phyloP scores from a whole-genome alignment of 2,888 invertebrate species.

The Pycnomerus fuliginosus region DNA sequence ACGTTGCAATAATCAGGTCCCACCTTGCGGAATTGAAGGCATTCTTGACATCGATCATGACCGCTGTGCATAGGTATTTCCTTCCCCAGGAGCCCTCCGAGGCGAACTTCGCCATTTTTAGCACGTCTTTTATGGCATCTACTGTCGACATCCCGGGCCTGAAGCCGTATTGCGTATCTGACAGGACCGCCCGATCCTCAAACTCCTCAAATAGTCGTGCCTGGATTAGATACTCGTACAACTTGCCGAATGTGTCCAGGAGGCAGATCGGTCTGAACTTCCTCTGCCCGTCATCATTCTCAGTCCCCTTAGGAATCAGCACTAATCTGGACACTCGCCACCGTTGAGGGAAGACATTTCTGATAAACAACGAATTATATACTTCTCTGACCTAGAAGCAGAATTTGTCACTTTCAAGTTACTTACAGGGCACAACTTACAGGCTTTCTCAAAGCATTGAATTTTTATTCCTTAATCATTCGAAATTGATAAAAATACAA shows the following conservation, averaged over 20 bases:
- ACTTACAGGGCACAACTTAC: too few species aligned
- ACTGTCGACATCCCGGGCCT: neutral
- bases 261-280: conserved; percentile 2
- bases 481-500: too few species aligned
- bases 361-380: too few species aligned
- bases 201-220: neutral
- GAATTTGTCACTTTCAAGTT: too few species aligned
- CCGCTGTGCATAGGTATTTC: neutral
- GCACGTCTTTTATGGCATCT: neutral
- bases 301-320: neutral
- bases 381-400: too few species aligned
- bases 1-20: conserved; percentile 7
- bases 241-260: neutral
- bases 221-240: neutral
- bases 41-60: neutral
- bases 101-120: neutral
- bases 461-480: too few species aligned
- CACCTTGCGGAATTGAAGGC: conserved; percentile 9
- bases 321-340: neutral
- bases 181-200: neutral
- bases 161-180: neutral
- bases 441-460: too few species aligned
- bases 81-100: neutral
- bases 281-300: neutral
- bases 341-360: neutral